Percentiles rank a stretch among this genome's conserved stretches.
Conservation (phyloP, 1,140 invertebrate genomes). For the Thaumatotibia leucotreta region DNA sequence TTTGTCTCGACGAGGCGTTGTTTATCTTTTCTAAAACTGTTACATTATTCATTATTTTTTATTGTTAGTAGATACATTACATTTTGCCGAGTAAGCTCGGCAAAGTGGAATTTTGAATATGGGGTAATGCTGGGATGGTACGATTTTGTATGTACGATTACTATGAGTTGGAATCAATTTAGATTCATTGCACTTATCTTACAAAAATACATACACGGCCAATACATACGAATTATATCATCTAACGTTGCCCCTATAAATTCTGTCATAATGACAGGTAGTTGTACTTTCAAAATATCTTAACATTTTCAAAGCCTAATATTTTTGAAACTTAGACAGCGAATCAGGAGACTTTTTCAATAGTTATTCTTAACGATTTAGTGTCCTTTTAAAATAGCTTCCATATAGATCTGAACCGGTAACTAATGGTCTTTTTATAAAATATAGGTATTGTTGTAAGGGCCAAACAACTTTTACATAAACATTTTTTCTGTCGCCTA, state of each 20-base stretch:
- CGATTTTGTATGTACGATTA: background rate
- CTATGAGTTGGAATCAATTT: too few relatives aligned
- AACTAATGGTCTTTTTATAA: background rate
- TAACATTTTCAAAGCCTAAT: background rate
- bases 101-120: background rate
- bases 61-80: background rate
- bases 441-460: too few relatives aligned
- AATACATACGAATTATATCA: background rate
- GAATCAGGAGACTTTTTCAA: background rate
- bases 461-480: too few relatives aligned
- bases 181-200: background rate
- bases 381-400: background rate
- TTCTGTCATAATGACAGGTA: background rate
- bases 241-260: background rate
- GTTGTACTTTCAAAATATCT: background rate
- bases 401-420: background rate
- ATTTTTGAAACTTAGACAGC: background rate
- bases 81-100: background rate
- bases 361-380: background rate
- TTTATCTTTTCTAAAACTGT: conserved; percentile 5
- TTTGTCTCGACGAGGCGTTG: background rate
- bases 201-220: background rate
- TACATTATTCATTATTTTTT: background rate
- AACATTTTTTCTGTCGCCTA: too few relatives aligned
- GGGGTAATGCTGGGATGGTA: background rate